A percentile compares a stretch with the other conserved stretches of the same genome.
Evolutionary conservation across 2,888 invertebrate genomes (phyloP).

Genomic region (Tethea ocularis): DNA sequence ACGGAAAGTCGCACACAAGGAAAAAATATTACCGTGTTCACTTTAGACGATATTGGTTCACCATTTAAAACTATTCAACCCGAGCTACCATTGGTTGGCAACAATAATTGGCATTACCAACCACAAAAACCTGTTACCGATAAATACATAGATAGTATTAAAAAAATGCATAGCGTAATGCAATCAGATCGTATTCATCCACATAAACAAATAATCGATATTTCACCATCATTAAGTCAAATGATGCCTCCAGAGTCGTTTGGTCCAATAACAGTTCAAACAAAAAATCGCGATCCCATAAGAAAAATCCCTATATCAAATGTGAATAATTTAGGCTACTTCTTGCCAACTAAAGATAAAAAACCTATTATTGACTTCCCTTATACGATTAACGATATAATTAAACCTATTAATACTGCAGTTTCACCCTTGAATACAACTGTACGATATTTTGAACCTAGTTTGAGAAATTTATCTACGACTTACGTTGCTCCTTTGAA

Average conservation of each 20-base stretch:
- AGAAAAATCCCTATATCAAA: slow-evolving; percentile 48
- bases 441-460: background rate
- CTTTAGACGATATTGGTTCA: slow-evolving; percentile 45
- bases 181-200: slow-evolving; percentile 26
- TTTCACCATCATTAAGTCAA: background rate
- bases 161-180: slow-evolving; percentile 26
- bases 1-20: slow-evolving; percentile 19
- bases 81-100: slow-evolving; percentile 35
- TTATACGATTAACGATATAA: background rate
- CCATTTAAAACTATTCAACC: slow-evolving; percentile 53
- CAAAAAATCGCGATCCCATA: slow-evolving; percentile 28
- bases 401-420: background rate
- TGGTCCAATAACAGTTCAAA: background rate
- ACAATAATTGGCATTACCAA: slow-evolving; percentile 30
- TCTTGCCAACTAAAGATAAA: slow-evolving; percentile 50
- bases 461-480: background rate
- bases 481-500: background rate
- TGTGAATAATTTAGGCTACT: slow-evolving; percentile 49
- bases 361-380: slow-evolving; percentile 19
- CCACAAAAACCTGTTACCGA: slow-evolving; percentile 15
- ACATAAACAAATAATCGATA: slow-evolving; percentile 29
- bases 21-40: slow-evolving; percentile 58
- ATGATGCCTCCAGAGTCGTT: background rate
- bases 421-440: background rate
- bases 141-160: slow-evolving; percentile 18